phyloP scores from a whole-genome alignment of 37 sponge, comb jelly and placozoan species.

The Theonella swinhoei region DNA sequence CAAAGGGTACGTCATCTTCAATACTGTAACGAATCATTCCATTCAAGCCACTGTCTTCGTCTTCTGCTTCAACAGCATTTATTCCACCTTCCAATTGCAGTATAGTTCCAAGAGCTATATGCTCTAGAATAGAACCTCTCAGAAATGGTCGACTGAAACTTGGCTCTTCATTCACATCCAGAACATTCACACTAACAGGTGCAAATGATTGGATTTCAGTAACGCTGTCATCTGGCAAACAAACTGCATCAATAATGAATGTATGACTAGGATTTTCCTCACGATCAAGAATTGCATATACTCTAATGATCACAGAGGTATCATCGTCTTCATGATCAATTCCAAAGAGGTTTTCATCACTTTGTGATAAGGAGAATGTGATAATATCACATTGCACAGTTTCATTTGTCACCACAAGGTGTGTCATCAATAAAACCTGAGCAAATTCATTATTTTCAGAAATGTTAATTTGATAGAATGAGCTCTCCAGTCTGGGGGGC shows the following conservation, averaged over 20 bases:
- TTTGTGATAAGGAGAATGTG: neutral
- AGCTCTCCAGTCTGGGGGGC: conserved; percentile 17
- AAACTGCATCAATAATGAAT: neutral
- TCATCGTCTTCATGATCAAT: neutral
- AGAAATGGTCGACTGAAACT: conserved; percentile 1
- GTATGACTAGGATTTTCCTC: neutral
- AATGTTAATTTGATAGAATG: conserved; percentile 4
- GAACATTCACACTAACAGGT: conserved; percentile 19
- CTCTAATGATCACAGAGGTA: neutral
- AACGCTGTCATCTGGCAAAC: neutral
- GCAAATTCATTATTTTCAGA: conserved; percentile 19
- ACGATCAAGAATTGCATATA: neutral
- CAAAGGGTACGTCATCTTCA: conserved; percentile 33
- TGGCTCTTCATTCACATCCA: conserved; percentile 73
- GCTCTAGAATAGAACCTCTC: conserved; percentile 47
- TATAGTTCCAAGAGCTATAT: conserved; percentile 13
- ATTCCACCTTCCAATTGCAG: neutral
- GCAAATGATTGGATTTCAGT: neutral
- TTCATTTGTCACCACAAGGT: neutral
- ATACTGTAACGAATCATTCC: conserved; percentile 56
- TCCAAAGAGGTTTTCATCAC: neutral
- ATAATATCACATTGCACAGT: neutral
- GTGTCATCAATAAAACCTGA: neutral
- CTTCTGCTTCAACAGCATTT: conserved; percentile 31
- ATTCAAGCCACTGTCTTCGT: conserved; percentile 65